A percentile compares a stretch with the other conserved stretches of the same genome.
These are phyloP conservation scores for Sphaeridia pumilis DNA, from an alignment of 2,888 invertebrate species.

Conservation along the genomic window DNA sequence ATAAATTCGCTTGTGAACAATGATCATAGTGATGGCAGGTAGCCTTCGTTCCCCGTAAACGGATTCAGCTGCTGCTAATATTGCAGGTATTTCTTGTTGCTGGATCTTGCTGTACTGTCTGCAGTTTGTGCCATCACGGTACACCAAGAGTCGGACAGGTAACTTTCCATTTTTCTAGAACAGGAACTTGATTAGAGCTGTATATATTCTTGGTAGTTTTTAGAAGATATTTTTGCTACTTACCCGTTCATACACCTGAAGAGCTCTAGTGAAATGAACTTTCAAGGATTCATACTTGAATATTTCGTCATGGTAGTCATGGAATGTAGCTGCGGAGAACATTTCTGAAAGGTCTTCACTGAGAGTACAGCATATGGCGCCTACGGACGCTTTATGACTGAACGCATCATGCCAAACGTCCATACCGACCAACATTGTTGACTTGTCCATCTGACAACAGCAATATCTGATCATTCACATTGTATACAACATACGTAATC, in stretches of 20 bases:
- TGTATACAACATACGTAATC: background rate
- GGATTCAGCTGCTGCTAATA: background rate
- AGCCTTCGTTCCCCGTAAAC: background rate
- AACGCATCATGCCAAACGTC: constrained; percentile 9
- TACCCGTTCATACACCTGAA: constrained; percentile 3
- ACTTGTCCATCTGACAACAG: constrained; percentile 2
- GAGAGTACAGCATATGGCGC: constrained; percentile 7
- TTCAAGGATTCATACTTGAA: background rate
- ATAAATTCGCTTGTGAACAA: constrained; percentile 10
- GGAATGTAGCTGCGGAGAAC: background rate
- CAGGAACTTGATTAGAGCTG: no score
- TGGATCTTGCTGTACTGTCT: background rate
- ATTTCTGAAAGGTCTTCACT: background rate
- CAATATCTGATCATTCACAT: no score
- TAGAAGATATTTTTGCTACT: background rate
- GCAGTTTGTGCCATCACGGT: constrained; percentile 10
- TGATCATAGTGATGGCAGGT: constrained; percentile 2
- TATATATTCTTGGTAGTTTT: no score
- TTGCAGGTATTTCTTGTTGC: constrained; percentile 1
- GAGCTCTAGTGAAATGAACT: background rate
- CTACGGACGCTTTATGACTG: background rate
- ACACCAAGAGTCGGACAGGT: constrained; percentile 8
- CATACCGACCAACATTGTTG: constrained; percentile 13
- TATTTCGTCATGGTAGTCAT: constrained; percentile 7
- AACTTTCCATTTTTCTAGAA: constrained; percentile 8